Evolutionary conservation across 53 echinoderm and acorn worm genomes (phyloP).

Genomic region (Paracentrotus lividus): DNA sequence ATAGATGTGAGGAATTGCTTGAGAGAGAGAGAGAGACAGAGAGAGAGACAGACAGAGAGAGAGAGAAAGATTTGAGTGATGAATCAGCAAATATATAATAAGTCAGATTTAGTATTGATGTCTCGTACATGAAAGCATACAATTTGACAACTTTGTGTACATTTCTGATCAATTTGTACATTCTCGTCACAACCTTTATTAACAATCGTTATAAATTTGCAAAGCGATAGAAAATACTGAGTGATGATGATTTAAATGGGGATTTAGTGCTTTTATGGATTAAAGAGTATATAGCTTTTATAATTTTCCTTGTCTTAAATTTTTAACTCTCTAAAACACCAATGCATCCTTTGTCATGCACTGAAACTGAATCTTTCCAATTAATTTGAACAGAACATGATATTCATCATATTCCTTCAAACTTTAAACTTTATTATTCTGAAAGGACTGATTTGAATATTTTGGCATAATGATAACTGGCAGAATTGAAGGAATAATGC

Average conservation of each 20-base stretch:
- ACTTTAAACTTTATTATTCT: background rate
- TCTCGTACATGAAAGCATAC: background rate
- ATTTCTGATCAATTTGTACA: background rate
- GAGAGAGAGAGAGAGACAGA: background rate
- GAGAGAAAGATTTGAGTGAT: background rate
- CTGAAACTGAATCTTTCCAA: background rate
- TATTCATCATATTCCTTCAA: too few species aligned
- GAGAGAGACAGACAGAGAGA: background rate
- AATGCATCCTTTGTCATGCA: background rate
- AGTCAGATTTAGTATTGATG: background rate
- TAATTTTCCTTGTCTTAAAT: background rate
- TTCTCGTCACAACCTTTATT: background rate
- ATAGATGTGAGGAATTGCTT: too few species aligned
- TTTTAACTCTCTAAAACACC: background rate
- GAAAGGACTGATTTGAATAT: background rate
- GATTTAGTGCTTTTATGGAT: background rate
- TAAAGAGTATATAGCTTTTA: background rate
- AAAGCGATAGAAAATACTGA: background rate
- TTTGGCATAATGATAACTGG: background rate
- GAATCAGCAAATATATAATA: conserved; percentile 28
- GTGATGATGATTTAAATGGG: background rate
- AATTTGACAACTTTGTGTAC: background rate
- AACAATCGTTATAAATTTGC: background rate
- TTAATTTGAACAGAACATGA: too few species aligned
- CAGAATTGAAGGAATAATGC: too few species aligned